Evolutionary conservation across 2,113 vertebrate species (phyloP).

Genomic region (Ochotona princeps): DNA sequence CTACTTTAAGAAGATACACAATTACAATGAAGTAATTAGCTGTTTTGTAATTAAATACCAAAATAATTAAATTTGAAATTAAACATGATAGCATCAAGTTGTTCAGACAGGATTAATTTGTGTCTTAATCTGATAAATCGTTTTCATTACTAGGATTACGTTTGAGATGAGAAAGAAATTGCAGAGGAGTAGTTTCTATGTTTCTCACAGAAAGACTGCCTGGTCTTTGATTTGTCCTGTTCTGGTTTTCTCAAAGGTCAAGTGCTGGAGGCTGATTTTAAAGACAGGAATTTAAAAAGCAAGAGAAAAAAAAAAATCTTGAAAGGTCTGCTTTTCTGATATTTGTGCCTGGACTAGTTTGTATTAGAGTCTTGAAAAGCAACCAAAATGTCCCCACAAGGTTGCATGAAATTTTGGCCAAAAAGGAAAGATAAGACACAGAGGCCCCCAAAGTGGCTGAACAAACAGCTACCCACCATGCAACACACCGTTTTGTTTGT

Average conservation of each 20-base stretch:
- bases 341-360: neutral
- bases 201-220: neutral
- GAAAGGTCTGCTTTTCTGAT: neutral
- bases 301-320: neutral
- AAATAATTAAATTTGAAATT: slow-evolving; percentile 87
- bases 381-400: neutral
- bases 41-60: slow-evolving; percentile 86
- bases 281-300: neutral
- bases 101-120: slow-evolving; percentile 84
- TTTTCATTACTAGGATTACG: slow-evolving; percentile 77
- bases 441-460: neutral
- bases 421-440: neutral
- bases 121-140: slow-evolving; percentile 83
- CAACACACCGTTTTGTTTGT: neutral
- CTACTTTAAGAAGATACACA: slow-evolving; percentile 84
- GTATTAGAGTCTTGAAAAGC: neutral
- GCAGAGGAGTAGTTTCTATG: neutral
- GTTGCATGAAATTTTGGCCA: neutral
- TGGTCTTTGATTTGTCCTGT: neutral
- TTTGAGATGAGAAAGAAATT: slow-evolving; percentile 53
- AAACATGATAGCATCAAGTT: slow-evolving; percentile 83
- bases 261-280: neutral
- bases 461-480: neutral
- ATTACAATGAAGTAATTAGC: slow-evolving; percentile 86
- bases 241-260: neutral